These are phyloP conservation scores for Drosophila niveifrons DNA, from an alignment of 2,888 invertebrate species.

Conservation along the genomic window DNA sequence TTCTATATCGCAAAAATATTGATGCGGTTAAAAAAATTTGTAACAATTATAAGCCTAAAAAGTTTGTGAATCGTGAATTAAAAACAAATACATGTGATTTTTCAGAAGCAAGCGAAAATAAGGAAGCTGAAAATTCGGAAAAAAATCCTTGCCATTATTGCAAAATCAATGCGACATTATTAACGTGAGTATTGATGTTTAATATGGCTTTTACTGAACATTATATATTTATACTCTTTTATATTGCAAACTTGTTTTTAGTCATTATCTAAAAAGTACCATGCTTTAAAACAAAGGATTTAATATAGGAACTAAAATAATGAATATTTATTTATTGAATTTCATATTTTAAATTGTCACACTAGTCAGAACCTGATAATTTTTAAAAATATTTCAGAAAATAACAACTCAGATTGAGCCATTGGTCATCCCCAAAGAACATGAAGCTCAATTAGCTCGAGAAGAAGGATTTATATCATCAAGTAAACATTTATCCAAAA, in stretches of 20 bases:
- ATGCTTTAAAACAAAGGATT: no score
- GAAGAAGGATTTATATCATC: not conserved
- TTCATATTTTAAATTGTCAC: no score
- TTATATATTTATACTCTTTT: no score
- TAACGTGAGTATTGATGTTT: not conserved
- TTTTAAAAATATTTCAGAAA: not conserved
- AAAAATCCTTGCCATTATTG: not conserved
- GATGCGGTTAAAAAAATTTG: not conserved
- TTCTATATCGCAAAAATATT: not conserved
- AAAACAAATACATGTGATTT: not conserved
- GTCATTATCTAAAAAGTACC: no score
- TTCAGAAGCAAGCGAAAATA: not conserved
- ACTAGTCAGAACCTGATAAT: not conserved
- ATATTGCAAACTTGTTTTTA: no score
- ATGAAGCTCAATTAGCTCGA: not conserved
- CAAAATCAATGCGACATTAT: not conserved
- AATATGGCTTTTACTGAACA: not conserved
- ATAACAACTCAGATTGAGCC: not conserved
- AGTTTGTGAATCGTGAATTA: not conserved
- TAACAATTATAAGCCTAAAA: not conserved
- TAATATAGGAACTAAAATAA: no score
- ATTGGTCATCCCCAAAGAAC: no score
- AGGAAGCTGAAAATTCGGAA: not conserved
- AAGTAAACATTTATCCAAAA: not conserved
- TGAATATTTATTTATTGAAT: no score